Evolutionary conservation across 2,888 invertebrate species (phyloP).

Genomic region (Trachelus iudaicus): DNA sequence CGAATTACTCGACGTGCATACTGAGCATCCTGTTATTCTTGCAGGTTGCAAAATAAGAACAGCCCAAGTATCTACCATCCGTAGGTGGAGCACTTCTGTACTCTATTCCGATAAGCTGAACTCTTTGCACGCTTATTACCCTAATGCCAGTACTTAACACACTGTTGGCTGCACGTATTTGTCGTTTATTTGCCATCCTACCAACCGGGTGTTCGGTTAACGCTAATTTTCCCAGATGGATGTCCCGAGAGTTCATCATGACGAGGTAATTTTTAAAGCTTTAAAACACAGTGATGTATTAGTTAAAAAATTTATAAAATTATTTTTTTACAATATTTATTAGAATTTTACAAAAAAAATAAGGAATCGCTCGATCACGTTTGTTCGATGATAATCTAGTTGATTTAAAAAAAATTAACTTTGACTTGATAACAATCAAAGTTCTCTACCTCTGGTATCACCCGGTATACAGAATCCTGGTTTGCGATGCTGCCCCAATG

Average conservation of each 20-base stretch:
- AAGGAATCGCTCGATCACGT: not conserved
- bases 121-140: constrained; percentile 64
- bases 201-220: constrained; percentile 45
- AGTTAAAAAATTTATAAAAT: not conserved
- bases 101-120: constrained; percentile 38
- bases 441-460: constrained; percentile 22
- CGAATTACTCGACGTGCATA: constrained; percentile 36
- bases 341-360: not conserved
- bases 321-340: not conserved
- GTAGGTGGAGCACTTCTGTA: constrained; percentile 48
- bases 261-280: not conserved
- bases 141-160: constrained; percentile 64
- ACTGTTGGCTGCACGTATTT: constrained; percentile 54
- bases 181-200: constrained; percentile 50
- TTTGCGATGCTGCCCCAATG: constrained; percentile 55
- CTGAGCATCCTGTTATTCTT: constrained; percentile 44
- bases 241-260: not conserved
- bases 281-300: not conserved
- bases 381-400: not conserved
- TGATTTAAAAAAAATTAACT: not conserved
- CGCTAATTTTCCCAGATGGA: not conserved
- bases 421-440: not conserved
- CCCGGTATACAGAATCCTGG: constrained; percentile 54
- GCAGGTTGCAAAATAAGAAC: constrained; percentile 19
- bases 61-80: constrained; percentile 25